A percentile compares a stretch with the other conserved stretches of the same genome.
phyloP scores from a whole-genome alignment of 2,797 vertebrate genomes.

The Melanotaenia nigrans region DNA sequence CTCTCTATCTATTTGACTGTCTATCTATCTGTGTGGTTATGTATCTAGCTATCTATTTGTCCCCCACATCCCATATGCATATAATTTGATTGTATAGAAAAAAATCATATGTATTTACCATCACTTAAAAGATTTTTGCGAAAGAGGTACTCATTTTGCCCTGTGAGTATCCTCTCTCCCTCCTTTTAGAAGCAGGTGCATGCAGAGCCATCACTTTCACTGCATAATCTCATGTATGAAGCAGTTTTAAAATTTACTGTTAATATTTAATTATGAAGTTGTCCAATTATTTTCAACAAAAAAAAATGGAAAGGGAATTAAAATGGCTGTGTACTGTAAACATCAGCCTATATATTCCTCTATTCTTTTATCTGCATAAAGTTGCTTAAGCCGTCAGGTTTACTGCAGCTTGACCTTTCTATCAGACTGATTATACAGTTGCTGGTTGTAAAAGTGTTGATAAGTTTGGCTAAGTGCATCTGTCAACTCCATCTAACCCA shows the following conservation, averaged over 20 bases:
- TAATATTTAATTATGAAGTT: neutral
- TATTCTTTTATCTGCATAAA: constrained; percentile 30
- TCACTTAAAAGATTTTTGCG: constrained; percentile 72
- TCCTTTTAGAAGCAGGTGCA: constrained; percentile 58
- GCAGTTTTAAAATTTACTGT: constrained; percentile 23
- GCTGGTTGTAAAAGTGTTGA: constrained; percentile 62
- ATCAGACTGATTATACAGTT: constrained; percentile 49
- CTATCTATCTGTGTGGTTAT: constrained; percentile 43
- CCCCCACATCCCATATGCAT: constrained; percentile 62
- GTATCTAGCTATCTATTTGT: constrained; percentile 27
- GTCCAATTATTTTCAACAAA: constrained; percentile 8
- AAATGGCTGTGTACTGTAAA: constrained; percentile 5
- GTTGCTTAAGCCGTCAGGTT: constrained; percentile 33
- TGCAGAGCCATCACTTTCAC: constrained; percentile 37
- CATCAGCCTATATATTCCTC: constrained; percentile 11
- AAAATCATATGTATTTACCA: constrained; percentile 72
- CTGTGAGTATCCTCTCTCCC: constrained; percentile 26
- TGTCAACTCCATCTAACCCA: constrained; percentile 54
- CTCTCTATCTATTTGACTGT: constrained; percentile 32
- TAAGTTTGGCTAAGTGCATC: constrained; percentile 55
- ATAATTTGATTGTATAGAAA: constrained; percentile 68
- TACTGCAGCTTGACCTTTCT: constrained; percentile 58
- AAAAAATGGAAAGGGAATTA: neutral
- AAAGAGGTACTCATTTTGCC: constrained; percentile 57
- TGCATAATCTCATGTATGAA: constrained; percentile 39